phyloP scores from a whole-genome alignment of 1,140 invertebrate genomes.

The Calycopis cecrops region DNA sequence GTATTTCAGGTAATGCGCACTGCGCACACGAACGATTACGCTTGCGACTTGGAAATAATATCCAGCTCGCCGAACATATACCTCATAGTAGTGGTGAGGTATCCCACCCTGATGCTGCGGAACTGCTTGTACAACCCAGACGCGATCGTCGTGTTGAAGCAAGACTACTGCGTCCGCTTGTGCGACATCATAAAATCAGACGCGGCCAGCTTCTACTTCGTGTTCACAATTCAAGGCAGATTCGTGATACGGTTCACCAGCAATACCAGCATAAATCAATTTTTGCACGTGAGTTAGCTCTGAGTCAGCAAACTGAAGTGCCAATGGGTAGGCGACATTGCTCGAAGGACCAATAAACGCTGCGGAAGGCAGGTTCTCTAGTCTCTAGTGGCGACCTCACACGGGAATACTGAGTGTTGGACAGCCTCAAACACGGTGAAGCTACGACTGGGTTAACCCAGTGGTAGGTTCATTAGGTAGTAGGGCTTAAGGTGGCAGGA shows the following conservation, averaged over 20 bases:
- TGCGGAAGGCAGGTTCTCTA: too few species aligned
- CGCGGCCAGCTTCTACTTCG: slow-evolving; percentile 33
- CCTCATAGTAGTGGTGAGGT: slow-evolving; percentile 45
- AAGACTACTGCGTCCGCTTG: slow-evolving; percentile 38
- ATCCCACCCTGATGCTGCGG: slow-evolving; percentile 31
- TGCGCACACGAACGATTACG: slow-evolving; percentile 44
- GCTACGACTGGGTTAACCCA: too few species aligned
- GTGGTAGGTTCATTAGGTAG: too few species aligned
- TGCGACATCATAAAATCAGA: slow-evolving; percentile 38
- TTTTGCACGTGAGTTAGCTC: slow-evolving; percentile 35
- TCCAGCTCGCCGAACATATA: slow-evolving; percentile 18
- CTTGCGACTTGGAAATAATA: slow-evolving; percentile 46
- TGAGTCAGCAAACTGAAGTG: too few species aligned
- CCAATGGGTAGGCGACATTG: too few species aligned
- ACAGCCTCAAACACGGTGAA: too few species aligned
- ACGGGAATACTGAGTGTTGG: too few species aligned
- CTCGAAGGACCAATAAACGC: too few species aligned
- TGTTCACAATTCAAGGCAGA: slow-evolving; percentile 34
- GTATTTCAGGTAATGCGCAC: slow-evolving; percentile 46
- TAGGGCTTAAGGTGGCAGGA: too few species aligned
- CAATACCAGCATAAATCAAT: slow-evolving; percentile 59
- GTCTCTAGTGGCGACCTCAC: too few species aligned
- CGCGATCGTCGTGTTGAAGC: slow-evolving; percentile 43
- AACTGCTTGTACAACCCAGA: slow-evolving; percentile 43
- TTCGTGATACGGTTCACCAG: slow-evolving; percentile 49